Evolutionary conservation across 2,113 vertebrate genomes (phyloP), one percentile per base, ranked within the genome.

Genomic region (Tachycineta bicolor): DNA sequence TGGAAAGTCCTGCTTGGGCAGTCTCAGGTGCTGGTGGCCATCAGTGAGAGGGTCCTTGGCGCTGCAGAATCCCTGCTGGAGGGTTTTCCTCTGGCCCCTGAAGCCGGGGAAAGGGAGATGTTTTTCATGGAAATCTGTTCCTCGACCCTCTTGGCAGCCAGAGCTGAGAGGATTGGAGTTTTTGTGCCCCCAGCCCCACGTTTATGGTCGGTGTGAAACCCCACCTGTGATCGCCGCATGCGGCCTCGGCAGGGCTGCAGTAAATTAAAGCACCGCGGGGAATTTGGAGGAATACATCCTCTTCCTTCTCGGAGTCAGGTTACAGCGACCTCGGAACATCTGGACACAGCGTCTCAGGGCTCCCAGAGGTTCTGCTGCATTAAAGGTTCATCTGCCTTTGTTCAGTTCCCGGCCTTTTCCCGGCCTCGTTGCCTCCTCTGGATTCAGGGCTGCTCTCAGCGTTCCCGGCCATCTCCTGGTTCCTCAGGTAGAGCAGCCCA

Each of bases 271-370:
- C 93, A 81, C 97, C 85, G 50, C 88, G 76, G 95, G 93, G 97
- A 91, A 89, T 95, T 95, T 52, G 21, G 43, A 76, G 93, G 92
- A 96, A 67, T 47, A 96, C 94, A 90, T 96, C 96, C 97, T 97
- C 95, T 97, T 97, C 95, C 96, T 93, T 94, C 93, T 95, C 8
- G 58, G 97, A 96, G 75, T 94, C 93, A 39, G 74, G 84, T 93
- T 94, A 90, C 92, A 67, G 73, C 80, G 67, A 94, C 97, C 96
- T 91, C 56, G 0, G 3, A 94, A 96, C 96, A 96, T 95, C 97
- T 97, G 97, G 39, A 87, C 73, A 13, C 77, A 4, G 73, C 15
- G 37, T 95, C 97, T 67, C 96, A 44, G 86, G 97, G 96, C 96
- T 97, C 96, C 96, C 93, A 39, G 70, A 88, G 89, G 39, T 84